A percentile compares a stretch with the other conserved stretches of the same genome.
Evolutionary conservation across 2,113 vertebrate species (phyloP).

Genomic region (Otocyon megalotis): DNA sequence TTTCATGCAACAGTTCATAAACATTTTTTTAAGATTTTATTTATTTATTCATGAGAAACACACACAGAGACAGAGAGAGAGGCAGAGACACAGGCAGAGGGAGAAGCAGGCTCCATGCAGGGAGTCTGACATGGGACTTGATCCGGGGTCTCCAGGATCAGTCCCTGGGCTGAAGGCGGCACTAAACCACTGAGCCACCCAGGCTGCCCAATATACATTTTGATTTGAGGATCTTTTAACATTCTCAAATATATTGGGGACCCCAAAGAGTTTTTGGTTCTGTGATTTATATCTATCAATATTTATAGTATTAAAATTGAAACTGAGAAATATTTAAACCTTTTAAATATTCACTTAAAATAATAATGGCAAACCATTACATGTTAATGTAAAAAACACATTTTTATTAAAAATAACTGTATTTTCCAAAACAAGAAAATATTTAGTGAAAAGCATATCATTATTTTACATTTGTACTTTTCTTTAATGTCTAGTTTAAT

Average conservation of each 20-base stretch:
- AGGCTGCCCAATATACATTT: neutral
- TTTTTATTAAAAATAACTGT: neutral
- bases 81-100: no score
- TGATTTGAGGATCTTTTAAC: neutral
- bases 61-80: no score
- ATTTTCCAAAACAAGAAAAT: neutral
- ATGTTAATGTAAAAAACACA: neutral
- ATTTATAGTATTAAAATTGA: neutral
- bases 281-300: neutral
- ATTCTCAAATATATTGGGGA: neutral
- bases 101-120: no score
- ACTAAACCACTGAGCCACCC: no score
- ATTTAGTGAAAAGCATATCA: neutral
- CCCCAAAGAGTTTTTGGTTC: neutral
- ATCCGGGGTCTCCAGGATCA: no score
- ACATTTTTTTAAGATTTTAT: neutral
- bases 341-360: neutral
- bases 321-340: neutral
- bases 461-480: neutral
- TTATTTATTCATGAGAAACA: no score
- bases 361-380: neutral
- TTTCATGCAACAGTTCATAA: neutral
- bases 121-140: no score
- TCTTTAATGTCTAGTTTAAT: neutral
- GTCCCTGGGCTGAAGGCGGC: no score